These are phyloP conservation scores for Columba janthina DNA, from an alignment of 2,113 vertebrate genomes.

Conservation along the genomic window DNA sequence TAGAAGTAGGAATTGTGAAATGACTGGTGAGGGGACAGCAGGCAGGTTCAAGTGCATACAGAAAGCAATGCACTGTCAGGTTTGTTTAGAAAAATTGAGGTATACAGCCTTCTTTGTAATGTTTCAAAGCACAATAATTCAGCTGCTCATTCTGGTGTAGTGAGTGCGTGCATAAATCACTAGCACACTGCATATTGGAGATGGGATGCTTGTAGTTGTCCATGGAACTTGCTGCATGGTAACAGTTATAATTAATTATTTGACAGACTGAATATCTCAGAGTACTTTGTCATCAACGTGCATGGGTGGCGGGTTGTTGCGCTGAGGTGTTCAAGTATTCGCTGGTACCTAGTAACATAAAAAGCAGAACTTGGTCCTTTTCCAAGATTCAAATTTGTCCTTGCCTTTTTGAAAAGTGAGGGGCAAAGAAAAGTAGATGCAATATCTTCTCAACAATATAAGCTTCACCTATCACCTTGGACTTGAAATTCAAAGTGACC, in stretches of 20 bases:
- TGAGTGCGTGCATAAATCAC: constrained; percentile 16
- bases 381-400: constrained; percentile 26
- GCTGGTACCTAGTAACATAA: neutral
- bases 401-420: constrained; percentile 19
- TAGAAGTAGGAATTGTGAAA: neutral
- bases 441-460: neutral
- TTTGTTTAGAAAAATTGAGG: constrained; percentile 1
- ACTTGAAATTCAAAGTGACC: neutral
- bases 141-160: constrained; percentile 4
- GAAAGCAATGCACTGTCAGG: neutral
- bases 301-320: neutral
- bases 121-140: constrained; percentile 36
- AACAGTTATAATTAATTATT: constrained; percentile 51
- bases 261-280: neutral
- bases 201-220: constrained; percentile 2
- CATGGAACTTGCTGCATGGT: neutral
- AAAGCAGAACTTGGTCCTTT: neutral
- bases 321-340: neutral
- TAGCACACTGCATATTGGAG: neutral
- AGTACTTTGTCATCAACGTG: constrained; percentile 26
- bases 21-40: neutral
- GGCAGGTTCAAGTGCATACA: neutral
- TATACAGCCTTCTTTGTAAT: neutral
- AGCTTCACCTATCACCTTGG: neutral
- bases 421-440: neutral